Conservation (phyloP, 2,888 invertebrate genomes). For the Trypoxylon attenuatum region DNA sequence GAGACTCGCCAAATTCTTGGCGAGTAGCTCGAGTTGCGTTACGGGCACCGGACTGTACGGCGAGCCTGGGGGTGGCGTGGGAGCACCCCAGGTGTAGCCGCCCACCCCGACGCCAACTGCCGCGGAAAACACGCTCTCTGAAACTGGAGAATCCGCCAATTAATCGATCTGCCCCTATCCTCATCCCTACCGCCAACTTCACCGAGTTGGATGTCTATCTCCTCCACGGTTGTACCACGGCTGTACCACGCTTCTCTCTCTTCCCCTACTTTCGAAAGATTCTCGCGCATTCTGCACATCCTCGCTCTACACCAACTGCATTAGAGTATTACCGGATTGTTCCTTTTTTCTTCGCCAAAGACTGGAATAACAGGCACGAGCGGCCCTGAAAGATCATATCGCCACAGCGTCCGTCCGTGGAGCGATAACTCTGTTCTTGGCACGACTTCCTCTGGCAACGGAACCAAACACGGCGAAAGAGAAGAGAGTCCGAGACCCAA, state of each 20-base stretch:
- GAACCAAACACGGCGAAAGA: no score
- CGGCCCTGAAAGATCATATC: not conserved
- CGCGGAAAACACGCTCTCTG: conserved; percentile 82
- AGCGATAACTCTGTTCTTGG: no score
- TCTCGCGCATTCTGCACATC: not conserved
- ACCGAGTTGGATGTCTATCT: no score
- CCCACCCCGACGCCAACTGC: conserved; percentile 74
- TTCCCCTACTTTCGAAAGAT: no score
- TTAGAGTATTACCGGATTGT: no score
- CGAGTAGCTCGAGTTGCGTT: conserved; percentile 81
- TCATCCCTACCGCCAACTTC: not conserved
- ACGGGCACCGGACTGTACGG: conserved; percentile 83
- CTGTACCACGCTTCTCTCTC: no score
- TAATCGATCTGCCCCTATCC: conserved; percentile 43
- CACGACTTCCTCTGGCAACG: no score
- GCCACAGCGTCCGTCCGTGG: no score
- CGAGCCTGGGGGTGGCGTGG: conserved; percentile 80
- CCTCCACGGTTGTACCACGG: no score
- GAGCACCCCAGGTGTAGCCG: conserved; percentile 80
- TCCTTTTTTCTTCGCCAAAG: conserved; percentile 3
- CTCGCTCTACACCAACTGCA: not conserved
- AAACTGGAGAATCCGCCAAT: conserved; percentile 74
- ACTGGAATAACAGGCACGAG: not conserved
- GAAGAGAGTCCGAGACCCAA: no score
- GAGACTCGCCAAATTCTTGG: conserved; percentile 71